Percentiles rank a stretch among this genome's conserved stretches.
These are phyloP conservation scores for Hirtodrosophila histrioides DNA, from an alignment of 2,888 invertebrate species.

Conservation along the genomic window DNA sequence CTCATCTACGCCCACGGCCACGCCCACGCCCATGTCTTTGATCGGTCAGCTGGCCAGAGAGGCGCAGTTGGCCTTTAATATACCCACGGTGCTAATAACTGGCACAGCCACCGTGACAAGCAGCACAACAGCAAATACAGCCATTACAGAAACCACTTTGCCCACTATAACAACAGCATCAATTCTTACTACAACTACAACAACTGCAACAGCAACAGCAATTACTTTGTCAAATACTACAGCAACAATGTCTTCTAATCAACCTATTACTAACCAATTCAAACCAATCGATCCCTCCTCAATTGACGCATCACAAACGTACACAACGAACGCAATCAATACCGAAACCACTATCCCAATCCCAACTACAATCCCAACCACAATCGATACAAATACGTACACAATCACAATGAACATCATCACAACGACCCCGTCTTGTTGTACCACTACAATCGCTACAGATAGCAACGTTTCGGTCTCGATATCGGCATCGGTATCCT, in stretches of 20 bases:
- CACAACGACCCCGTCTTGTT: conserved; percentile 63
- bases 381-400: conserved; percentile 27
- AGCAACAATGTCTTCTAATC: conserved; percentile 66
- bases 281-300: conserved; percentile 64
- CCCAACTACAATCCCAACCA: conserved; percentile 35
- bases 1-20: conserved; percentile 2
- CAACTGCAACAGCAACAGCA: conserved; percentile 23
- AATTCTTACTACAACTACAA: conserved; percentile 14
- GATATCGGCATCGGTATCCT: conserved; percentile 80
- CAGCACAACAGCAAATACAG: conserved; percentile 15
- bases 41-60: neutral
- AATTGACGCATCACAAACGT: conserved; percentile 51
- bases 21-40: neutral
- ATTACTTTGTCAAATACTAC: conserved; percentile 41
- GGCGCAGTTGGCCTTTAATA: conserved; percentile 41
- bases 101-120: conserved; percentile 22
- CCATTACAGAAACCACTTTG: conserved; percentile 4
- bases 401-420: conserved; percentile 41
- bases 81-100: conserved; percentile 61
- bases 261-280: conserved; percentile 72
- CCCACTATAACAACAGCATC: conserved; percentile 12
- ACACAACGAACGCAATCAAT: conserved; percentile 22
- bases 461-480: conserved; percentile 80
- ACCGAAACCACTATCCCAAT: conserved; percentile 4
- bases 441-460: conserved; percentile 81